phyloP scores from a whole-genome alignment of 2,797 vertebrate species.

The Muscicapa striata region DNA sequence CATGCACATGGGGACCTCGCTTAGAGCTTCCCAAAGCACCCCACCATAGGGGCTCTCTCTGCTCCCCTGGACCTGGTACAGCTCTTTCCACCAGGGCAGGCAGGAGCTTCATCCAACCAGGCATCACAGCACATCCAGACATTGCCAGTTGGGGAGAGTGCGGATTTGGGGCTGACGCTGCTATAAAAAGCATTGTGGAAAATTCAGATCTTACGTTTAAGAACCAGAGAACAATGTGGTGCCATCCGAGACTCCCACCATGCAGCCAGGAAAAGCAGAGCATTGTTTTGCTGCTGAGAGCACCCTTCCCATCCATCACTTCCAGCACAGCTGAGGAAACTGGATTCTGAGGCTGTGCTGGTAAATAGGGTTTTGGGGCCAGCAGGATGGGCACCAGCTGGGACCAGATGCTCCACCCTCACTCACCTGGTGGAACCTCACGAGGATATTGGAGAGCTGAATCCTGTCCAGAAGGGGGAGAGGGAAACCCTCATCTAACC shows the following conservation, averaged over 20 bases:
- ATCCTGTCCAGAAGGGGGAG: background rate
- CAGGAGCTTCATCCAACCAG: background rate
- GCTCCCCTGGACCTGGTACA: too few species aligned
- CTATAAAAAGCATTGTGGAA: rapidly evolving
- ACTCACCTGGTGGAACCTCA: conserved; percentile 73
- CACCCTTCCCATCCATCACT: rapidly evolving
- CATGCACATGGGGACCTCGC: rapidly evolving
- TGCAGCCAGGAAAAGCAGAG: rapidly evolving
- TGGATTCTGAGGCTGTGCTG: rapidly evolving
- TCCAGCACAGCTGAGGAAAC: background rate
- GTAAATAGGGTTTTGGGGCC: rapidly evolving
- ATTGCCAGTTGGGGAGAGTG: rapidly evolving
- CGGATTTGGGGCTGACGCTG: background rate
- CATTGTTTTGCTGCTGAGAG: too few species aligned
- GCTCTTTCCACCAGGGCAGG: background rate
- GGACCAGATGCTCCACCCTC: background rate
- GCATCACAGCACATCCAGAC: background rate
- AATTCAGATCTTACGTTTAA: rapidly evolving
- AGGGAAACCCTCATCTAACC: conserved; percentile 46
- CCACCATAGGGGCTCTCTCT: rapidly evolving
- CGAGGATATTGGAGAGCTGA: conserved; percentile 59
- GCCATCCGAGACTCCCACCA: background rate
- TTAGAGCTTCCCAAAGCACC: background rate
- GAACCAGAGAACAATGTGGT: rapidly evolving
- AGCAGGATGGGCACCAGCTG: rapidly evolving